Base-by-base conservation (phyloP, 2,888 invertebrate species). In the Cabera pusaria region DNA sequence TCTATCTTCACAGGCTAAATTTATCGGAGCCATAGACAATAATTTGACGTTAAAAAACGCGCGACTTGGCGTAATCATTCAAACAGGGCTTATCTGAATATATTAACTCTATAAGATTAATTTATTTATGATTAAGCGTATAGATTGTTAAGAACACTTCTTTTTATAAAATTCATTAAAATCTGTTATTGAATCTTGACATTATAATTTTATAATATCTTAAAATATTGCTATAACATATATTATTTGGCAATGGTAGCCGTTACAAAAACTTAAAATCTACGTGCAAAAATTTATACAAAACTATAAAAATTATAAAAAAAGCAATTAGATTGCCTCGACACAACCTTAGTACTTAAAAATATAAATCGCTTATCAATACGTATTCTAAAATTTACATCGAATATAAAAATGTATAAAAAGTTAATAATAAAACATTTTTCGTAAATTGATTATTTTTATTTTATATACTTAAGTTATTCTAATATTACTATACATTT, bases 251-350 rank as follows among this genome's bases (percentile, higher is more conserved):
- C 49, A 39, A 40, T 41, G 27, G 26, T 34, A 32, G 44, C 43
- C 41, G 34, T 46, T 38, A 28, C 6, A 22, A 14, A 21, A 14
- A 21, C 23, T 45, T 27, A 51, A n/a, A 36, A 20, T 38, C 17
- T 44, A 45, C 16, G 26, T 38, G 42, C 49, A 52, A 49, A 43
- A 22, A 20, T 61, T 55, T 62, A 59, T 62, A 65, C 62, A 64
- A 57, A 55, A 54, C 44, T 45, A 51, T 47, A 44, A 50, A 50
- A 49, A 44, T 46, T 55, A 53, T 45, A 48, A 63, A 61, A 57
- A 62, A 65, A 76, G 84, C 84, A 85, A 83, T 87, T 64, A 63
- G 59, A 85, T 84, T 83, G 82, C 83, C 60, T 61, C 52, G 52
- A 59, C 82, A 85, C 84, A 84, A 86, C 81, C 83, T 68, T 58